Conservation (phyloP, 2,797 vertebrate genomes). For the Lates japonicus region DNA sequence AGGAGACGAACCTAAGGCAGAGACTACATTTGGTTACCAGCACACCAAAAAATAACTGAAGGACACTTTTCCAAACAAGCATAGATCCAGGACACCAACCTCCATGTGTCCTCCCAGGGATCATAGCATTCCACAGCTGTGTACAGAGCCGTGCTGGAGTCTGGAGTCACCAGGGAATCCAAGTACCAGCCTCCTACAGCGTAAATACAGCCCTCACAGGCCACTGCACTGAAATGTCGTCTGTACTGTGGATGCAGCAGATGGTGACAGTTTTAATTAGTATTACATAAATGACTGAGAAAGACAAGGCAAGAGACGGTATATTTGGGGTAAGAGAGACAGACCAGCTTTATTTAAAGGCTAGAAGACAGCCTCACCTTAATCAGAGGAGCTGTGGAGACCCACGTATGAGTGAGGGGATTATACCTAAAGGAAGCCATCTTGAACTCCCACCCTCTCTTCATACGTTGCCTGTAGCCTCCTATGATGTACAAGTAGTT, state of each 20-base stretch:
- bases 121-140: constrained; percentile 87
- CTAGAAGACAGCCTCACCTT: constrained; percentile 76
- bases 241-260: constrained; percentile 78
- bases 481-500: constrained; percentile 89
- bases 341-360: background rate
- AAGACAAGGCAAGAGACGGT: background rate
- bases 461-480: constrained; percentile 81
- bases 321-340: background rate
- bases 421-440: constrained; percentile 88
- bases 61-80: background rate
- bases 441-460: constrained; percentile 85
- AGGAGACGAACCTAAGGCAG: constrained; percentile 81
- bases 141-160: constrained; percentile 85
- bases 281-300: background rate
- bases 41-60: background rate
- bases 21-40: constrained; percentile 16
- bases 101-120: constrained; percentile 86
- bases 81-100: constrained; percentile 57
- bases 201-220: constrained; percentile 84
- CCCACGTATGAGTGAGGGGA: constrained; percentile 82
- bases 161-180: constrained; percentile 85
- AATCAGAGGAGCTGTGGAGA: constrained; percentile 78
- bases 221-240: constrained; percentile 87
- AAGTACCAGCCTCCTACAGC: constrained; percentile 89
- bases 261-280: constrained; percentile 33